A percentile compares a stretch with the other conserved stretches of the same genome.
Conservation (phyloP, 37 sponge, comb jelly and placozoan species). For the Petrosia ficiformis region DNA sequence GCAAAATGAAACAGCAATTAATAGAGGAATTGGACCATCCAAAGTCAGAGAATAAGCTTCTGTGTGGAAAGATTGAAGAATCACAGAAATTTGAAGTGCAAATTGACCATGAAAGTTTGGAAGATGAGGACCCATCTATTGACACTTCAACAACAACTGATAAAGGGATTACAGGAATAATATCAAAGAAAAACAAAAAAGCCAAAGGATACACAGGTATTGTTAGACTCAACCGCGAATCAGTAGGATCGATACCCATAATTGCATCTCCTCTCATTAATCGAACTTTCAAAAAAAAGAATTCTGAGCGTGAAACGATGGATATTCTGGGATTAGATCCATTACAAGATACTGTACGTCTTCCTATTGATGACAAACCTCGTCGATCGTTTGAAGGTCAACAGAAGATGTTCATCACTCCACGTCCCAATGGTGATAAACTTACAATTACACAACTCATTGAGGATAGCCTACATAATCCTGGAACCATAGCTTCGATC, state of each 20-base stretch:
- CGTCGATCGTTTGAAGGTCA: background rate
- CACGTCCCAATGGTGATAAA: background rate
- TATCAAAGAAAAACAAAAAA: background rate
- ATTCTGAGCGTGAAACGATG: background rate
- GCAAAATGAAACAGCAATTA: background rate
- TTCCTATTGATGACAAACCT: background rate
- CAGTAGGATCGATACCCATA: background rate
- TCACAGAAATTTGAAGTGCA: background rate
- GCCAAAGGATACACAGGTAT: background rate
- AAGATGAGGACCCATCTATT: background rate
- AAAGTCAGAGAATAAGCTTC: background rate
- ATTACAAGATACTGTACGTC: background rate
- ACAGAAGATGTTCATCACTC: too few relatives aligned
- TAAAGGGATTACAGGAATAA: background rate
- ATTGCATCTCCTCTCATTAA: background rate
- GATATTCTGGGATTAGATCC: background rate
- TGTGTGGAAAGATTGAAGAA: too few relatives aligned
- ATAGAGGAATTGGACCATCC: background rate
- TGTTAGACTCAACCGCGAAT: background rate
- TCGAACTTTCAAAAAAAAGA: background rate
- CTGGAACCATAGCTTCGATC: slow-evolving; percentile 57
- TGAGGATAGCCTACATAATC: slow-evolving; percentile 47
- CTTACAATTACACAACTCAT: slow-evolving; percentile 55
- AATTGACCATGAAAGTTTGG: background rate
- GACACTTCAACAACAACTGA: background rate